Conservation (phyloP, 2,113 vertebrate genomes). For the Peromyscus leucopus region DNA sequence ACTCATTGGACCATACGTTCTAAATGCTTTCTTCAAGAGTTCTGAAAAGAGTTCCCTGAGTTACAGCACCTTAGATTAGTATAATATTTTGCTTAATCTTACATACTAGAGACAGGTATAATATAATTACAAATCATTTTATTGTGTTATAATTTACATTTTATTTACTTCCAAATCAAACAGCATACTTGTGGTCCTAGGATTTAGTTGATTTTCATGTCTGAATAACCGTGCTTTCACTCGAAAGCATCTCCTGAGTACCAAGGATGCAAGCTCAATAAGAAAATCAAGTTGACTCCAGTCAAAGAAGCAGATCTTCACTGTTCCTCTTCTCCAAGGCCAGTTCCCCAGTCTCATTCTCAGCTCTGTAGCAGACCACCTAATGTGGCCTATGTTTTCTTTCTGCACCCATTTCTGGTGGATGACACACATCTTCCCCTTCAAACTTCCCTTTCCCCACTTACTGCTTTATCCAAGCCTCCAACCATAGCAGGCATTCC, state of each 20-base stretch:
- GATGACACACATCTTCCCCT: neutral
- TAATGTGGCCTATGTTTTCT: too few relatives aligned
- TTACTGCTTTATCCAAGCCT: neutral
- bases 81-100: constrained; percentile 8
- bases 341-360: too few relatives aligned
- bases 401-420: too few relatives aligned
- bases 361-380: too few relatives aligned
- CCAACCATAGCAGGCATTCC: neutral
- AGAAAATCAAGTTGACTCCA: constrained; percentile 8
- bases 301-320: constrained; percentile 56
- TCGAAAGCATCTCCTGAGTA: neutral
- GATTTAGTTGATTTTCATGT: constrained; percentile 12
- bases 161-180: constrained; percentile 10
- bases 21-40: neutral
- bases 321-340: neutral
- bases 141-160: constrained; percentile 27
- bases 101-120: neutral
- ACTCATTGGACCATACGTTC: neutral
- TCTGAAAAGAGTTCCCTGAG: constrained; percentile 28
- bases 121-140: constrained; percentile 1
- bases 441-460: neutral
- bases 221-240: neutral
- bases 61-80: constrained; percentile 11
- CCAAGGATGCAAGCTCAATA: neutral
- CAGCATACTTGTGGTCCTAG: neutral